Evolutionary conservation across 2,113 vertebrate genomes (phyloP), one percentile per base, ranked within the genome.

Genomic region (Limanda limanda): DNA sequence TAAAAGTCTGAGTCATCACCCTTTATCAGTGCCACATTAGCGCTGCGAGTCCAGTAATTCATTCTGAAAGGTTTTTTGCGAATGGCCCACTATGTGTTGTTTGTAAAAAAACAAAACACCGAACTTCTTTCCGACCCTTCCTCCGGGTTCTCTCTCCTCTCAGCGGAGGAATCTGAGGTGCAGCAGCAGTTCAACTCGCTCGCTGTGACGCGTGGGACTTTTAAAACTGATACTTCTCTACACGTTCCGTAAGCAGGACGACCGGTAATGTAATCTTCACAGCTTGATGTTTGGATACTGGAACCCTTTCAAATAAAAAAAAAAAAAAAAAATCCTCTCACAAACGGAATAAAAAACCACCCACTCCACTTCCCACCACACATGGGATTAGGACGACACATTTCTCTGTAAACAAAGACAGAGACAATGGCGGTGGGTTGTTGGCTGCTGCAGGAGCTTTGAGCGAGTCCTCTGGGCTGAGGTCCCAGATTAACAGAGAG

Each of bases 381-480:
- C 84, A 71, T 58, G 54, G 54, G 85, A 89, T 92, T 90, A 87
- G 84, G 76, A 81, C 55, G 52, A 82, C 83, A 89, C 83, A 83
- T 91, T 88, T 87, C 71, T 83, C 74, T 59, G 79, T 83, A 83
- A 82, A 92, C 89, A 89, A 89, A 92, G 83, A 76, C 74, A 35
- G 63, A 86, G 85, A 92, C 88, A 91, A 91, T 88, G 60, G 83
- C 52, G 56, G 84, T 89, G 86, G 89, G 88, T 64, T 87, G 84
- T 59, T 89, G 87, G 83, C 83, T 76, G 81, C 52, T 73, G 81
- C 31, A 27, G 79, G 62, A 67, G 81, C 85, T 87, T 61, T 20
- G 17, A 83, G 91, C 83, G 71, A 65, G 76, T 87, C 83, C 88
- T 87, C 74, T 70, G 76, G 86, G 88, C 85, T 68, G 63, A 66